Percentiles rank a stretch among this genome's conserved stretches.
These are phyloP conservation scores for Coboldia fuscipes DNA, from an alignment of 1,140 invertebrate genomes.

Conservation along the genomic window DNA sequence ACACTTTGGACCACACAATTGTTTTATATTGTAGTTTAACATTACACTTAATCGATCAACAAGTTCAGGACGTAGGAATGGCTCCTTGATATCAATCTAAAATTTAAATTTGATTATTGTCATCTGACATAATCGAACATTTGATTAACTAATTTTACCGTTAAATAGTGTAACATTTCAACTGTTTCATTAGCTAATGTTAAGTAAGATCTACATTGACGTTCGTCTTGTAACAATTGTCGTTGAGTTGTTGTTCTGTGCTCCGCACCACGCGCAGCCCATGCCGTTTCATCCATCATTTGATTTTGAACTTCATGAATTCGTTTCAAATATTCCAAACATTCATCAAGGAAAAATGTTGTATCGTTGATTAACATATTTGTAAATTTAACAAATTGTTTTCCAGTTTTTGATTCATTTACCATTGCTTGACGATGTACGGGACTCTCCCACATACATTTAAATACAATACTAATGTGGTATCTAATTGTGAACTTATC, in stretches of 20 bases:
- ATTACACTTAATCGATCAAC: conserved; percentile 87
- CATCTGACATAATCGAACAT: too few species aligned
- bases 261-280: conserved; percentile 41
- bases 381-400: conserved; percentile 92
- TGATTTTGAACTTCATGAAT: conserved; percentile 88
- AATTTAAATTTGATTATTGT: too few species aligned
- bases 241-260: conserved; percentile 54
- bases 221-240: conserved; percentile 72
- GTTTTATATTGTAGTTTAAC: conserved; percentile 93
- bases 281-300: conserved; percentile 46
- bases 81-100: conserved; percentile 62
- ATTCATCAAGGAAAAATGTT: conserved; percentile 92
- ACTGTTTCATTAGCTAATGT: conserved; percentile 89
- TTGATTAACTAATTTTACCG: too few species aligned
- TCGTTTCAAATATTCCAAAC: conserved; percentile 78
- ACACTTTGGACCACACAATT: conserved; percentile 93
- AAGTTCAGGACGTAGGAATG: conserved; percentile 79
- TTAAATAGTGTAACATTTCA: conserved; percentile 95
- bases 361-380: conserved; percentile 99
- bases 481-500: conserved; percentile 96
- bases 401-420: conserved; percentile 61
- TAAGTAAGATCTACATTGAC: conserved; percentile 86
- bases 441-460: conserved; percentile 60
- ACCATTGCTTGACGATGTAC: conserved; percentile 46
- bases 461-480: conserved; percentile 91